These are phyloP conservation scores for Hydrotaea cyrtoneurina DNA, from an alignment of 2,888 invertebrate species.

Conservation along the genomic window DNA sequence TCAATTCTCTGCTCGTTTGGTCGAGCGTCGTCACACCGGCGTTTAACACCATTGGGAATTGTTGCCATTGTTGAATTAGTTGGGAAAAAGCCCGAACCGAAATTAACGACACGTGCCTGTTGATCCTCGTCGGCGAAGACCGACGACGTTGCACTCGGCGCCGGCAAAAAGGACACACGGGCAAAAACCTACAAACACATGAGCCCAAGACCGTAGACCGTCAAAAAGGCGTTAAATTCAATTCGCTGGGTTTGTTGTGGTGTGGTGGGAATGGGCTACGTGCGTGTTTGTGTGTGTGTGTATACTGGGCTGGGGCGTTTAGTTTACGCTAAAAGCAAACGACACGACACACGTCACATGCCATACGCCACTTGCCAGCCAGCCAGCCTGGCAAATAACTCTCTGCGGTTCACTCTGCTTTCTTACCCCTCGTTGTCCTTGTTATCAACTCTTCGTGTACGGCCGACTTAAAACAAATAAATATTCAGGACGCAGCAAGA, in stretches of 20 bases:
- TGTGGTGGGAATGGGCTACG: constrained; percentile 28
- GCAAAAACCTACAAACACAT: constrained; percentile 58
- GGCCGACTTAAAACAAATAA: neutral
- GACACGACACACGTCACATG: neutral
- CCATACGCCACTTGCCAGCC: constrained; percentile 71
- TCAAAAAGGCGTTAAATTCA: constrained; percentile 57
- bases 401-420: constrained; percentile 56
- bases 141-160: neutral
- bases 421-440: constrained; percentile 41
- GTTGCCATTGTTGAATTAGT: constrained; percentile 58
- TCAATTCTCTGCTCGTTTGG: constrained; percentile 78
- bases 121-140: constrained; percentile 68
- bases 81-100: constrained; percentile 53
- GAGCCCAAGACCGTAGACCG: too few relatives aligned
- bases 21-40: constrained; percentile 56
- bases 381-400: constrained; percentile 57
- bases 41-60: constrained; percentile 71
- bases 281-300: constrained; percentile 50
- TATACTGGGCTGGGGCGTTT: constrained; percentile 55
- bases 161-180: constrained; percentile 25
- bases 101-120: constrained; percentile 72
- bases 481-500: neutral
- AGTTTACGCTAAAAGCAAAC: constrained; percentile 59
- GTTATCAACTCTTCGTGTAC: constrained; percentile 25
- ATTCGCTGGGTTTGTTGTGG: constrained; percentile 8